Conservation (phyloP, 2,797 vertebrate genomes). For the Tapera naevia region DNA sequence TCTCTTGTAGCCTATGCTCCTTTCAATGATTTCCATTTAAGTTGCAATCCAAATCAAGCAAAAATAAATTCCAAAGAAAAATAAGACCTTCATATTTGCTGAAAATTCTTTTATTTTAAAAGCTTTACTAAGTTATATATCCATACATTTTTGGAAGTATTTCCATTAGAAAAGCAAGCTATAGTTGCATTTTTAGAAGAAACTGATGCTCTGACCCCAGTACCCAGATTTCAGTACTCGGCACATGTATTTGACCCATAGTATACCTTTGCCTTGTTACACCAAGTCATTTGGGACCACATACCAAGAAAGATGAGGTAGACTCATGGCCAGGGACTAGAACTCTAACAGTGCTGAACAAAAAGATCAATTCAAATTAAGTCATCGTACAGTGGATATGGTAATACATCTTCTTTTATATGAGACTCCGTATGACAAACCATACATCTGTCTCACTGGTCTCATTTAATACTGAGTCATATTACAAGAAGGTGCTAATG, state of each 20-base stretch:
- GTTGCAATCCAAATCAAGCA: background rate
- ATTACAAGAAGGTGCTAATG: background rate
- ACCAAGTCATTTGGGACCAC: background rate
- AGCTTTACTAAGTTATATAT: background rate
- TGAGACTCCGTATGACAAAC: background rate
- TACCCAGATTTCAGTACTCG: background rate
- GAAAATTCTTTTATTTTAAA: background rate
- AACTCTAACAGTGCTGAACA: background rate
- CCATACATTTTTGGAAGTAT: background rate
- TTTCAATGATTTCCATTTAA: background rate
- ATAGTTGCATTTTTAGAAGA: background rate
- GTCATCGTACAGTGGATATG: accelerated
- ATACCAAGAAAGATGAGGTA: background rate
- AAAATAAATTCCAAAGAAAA: background rate
- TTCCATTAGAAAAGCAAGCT: background rate
- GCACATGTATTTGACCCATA: background rate
- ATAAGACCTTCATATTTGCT: background rate
- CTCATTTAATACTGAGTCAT: background rate
- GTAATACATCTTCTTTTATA: background rate
- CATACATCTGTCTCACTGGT: background rate
- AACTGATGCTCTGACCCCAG: background rate
- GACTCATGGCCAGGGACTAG: background rate
- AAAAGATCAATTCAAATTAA: background rate
- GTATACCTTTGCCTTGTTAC: background rate
- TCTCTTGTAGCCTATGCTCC: background rate